Evolutionary conservation across 92 coral and sea anemone species (phyloP), one percentile per base, ranked within the genome.

Genomic region (Diadumene lineata): DNA sequence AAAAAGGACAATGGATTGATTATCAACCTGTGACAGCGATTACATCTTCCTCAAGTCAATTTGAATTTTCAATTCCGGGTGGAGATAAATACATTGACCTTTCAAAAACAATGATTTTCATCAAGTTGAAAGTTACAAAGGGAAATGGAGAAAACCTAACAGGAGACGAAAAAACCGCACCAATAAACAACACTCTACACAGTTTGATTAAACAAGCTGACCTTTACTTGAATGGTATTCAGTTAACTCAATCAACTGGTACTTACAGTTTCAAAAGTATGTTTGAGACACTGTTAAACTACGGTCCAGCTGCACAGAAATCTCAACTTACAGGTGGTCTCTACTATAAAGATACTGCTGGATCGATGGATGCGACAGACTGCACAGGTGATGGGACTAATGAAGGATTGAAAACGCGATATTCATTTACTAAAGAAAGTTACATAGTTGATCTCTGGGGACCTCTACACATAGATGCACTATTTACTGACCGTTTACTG

Each of bases 1-100:
- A 72, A 34, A 28, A 69, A 4, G 84, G 84, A 18, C 7, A 24
- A 1, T 78, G 82, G 82, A 19, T 71, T 18, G 82, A 78, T 43
- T 43, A 17, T 31, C 81, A 76, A 15, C 81, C 81, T 25, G 64
- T 77, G 1, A 43, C 80, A 56, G 68, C 56, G 48, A 53, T 78
- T 9, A 8, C 51, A 44, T n/a, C n/a, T n/a, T 17, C 51, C 17
- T 44, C 51, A 44, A 17, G 10, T 9, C 51, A 9, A 8, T 8
- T 44, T 17, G 51, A 44, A 44, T 44, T 44, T 17, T 17, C 9
- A 44, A 44, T 44, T 44, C 17, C 51, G 17, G 51, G 51, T 8
- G 17, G 10, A 44, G 51, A 44, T 17, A 44, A 44, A 9, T 44
- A 44, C 51, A 8, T 44, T 8, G 51, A 44, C 51, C 17, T 44